phyloP scores from a whole-genome alignment of 1,140 invertebrate genomes.

The Nomia melanderi region DNA sequence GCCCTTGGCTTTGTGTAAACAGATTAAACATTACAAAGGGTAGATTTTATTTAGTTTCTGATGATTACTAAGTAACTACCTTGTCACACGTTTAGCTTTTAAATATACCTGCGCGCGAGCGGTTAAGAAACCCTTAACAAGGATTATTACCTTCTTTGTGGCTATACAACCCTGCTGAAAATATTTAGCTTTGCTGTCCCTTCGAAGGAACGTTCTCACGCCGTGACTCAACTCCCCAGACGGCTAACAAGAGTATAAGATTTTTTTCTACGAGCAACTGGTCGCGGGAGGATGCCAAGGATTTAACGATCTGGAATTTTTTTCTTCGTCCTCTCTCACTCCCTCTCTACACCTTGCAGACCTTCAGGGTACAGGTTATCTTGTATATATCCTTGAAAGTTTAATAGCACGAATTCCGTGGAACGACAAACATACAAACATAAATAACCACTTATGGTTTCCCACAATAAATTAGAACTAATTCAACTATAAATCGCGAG shows the following conservation, averaged over 20 bases:
- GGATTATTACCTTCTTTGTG: slow-evolving; percentile 58
- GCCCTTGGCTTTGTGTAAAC: too few species aligned
- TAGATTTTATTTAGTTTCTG: too few species aligned
- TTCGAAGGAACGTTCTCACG: slow-evolving; percentile 74
- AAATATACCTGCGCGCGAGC: too few species aligned
- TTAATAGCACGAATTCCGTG: too few species aligned
- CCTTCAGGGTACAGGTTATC: slow-evolving; percentile 17
- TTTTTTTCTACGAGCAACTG: slow-evolving; percentile 56
- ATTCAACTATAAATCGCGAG: too few species aligned
- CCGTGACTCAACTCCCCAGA: slow-evolving; percentile 55
- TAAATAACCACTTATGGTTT: too few species aligned
- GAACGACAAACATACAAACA: too few species aligned
- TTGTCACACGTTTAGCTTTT: too few species aligned
- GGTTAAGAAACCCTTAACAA: slow-evolving; percentile 13
- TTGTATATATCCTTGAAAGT: not conserved
- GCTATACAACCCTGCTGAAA: slow-evolving; percentile 67
- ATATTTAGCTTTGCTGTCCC: slow-evolving; percentile 68
- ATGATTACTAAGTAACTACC: too few species aligned
- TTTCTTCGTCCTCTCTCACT: slow-evolving; percentile 50
- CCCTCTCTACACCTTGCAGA: not conserved
- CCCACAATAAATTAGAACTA: too few species aligned
- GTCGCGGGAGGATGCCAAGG: slow-evolving; percentile 40
- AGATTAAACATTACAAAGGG: too few species aligned
- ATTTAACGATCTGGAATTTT: slow-evolving; percentile 64
- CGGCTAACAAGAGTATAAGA: slow-evolving; percentile 34